Conservation (phyloP, 2,113 vertebrate species). For the Irena cyanogastra region DNA sequence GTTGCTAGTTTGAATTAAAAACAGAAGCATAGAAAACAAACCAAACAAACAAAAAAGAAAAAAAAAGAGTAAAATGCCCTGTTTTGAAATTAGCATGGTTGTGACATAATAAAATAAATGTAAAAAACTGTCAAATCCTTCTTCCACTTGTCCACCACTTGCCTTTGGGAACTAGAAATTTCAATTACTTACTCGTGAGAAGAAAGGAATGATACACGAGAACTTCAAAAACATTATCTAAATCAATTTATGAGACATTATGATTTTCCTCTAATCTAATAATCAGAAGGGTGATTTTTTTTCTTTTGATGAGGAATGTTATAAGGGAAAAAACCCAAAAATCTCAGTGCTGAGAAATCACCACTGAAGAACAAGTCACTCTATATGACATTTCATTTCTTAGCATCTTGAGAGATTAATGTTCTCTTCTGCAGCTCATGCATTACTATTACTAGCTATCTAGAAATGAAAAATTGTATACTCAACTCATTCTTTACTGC, state of each 20-base stretch:
- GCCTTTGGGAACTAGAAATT: neutral
- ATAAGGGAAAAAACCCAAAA: neutral
- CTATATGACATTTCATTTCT: constrained; percentile 66
- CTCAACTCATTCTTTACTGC: constrained; percentile 66
- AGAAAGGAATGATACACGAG: neutral
- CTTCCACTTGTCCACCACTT: neutral
- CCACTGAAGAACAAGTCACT: constrained; percentile 28
- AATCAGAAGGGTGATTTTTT: constrained; percentile 1
- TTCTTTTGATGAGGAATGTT: neutral
- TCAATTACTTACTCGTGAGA: neutral
- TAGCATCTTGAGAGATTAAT: constrained; percentile 58
- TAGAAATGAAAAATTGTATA: constrained; percentile 66
- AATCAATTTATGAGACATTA: neutral
- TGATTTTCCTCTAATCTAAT: neutral
- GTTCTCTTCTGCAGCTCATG: constrained; percentile 33
- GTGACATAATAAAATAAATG: neutral
- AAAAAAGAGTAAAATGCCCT: accelerated
- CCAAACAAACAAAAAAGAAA: too few species aligned
- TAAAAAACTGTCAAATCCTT: neutral
- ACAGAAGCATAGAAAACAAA: neutral
- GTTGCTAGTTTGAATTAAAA: neutral
- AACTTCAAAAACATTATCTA: neutral
- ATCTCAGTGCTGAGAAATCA: neutral
- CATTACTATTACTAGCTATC: constrained; percentile 42
- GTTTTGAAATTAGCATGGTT: neutral